Base-by-base conservation (phyloP, 2,888 invertebrate genomes). In the Meloe dianella region DNA sequence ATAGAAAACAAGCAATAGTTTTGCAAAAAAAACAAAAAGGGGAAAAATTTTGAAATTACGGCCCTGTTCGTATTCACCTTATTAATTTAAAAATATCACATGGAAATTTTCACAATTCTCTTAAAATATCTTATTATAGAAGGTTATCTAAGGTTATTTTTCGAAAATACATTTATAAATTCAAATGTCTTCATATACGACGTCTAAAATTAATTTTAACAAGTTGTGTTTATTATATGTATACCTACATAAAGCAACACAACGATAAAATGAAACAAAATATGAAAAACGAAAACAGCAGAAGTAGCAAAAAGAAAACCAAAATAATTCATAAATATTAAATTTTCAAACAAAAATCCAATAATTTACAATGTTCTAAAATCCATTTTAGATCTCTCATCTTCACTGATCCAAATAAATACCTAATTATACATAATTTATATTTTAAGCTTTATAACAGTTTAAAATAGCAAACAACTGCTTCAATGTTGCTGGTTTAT, bases 331-430 rank as follows among this genome's bases (percentile, higher is more conserved):
- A n/a, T n/a, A n/a, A n/a, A n/a, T n/a, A n/a, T n/a, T n/a, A n/a
- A n/a, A n/a, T n/a, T n/a, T n/a, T n/a, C n/a, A n/a, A n/a, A n/a
- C n/a, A 10, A 14, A 14, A 38, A 38, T 38, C 17, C 38, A 2
- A 38, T n/a, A 38, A 38, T 38, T 38, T 38, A 38, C 38, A 38
- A n/a, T 38, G 38, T 38, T 38, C 38, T n/a, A 38, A 38, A 17
- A n/a, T 38, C 14, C 38, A 14, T n/a, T 38, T 38, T 38, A 38
- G 14, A 38, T 38, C 38, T 38, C 38, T 38, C 38, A 38, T 38
- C 38, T 14, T 38, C 14, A 38, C 14, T n/a, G 38, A 38, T 38
- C 38, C 38, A 38, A 38, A 38, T 38, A 38, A 38, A 38, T 38
- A n/a, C 4, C n/a, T n/a, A 38, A 38, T 38, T 38, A 38, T 14